Conservation (phyloP, 2,797 vertebrate species). For the Amazona ochrocephala region DNA sequence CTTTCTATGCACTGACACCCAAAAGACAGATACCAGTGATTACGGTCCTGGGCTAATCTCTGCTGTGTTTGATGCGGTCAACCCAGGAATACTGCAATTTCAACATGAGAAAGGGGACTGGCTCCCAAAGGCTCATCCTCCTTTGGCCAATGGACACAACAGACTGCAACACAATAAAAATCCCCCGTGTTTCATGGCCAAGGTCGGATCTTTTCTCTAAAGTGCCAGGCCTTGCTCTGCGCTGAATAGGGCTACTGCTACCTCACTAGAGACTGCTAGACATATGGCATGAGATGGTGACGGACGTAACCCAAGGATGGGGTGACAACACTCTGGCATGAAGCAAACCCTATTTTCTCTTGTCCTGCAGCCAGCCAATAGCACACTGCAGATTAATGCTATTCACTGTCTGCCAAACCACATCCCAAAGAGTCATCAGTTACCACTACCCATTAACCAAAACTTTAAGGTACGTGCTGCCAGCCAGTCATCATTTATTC, state of each 20-base stretch:
- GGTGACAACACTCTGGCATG: background rate
- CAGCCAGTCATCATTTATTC: background rate
- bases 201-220: background rate
- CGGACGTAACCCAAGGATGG: background rate
- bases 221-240: background rate
- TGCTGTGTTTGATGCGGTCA: background rate
- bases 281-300: rapidly evolving
- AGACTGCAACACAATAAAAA: background rate
- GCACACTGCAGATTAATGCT: background rate
- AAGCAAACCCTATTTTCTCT: background rate
- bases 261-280: rapidly evolving
- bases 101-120: background rate
- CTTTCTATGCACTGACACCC: background rate
- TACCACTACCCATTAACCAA: background rate
- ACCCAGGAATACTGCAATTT: background rate
- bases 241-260: background rate
- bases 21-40: background rate
- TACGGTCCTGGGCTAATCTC: background rate
- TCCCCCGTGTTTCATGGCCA: background rate
- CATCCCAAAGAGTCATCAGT: background rate
- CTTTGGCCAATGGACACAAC: background rate
- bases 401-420: background rate
- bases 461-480: background rate
- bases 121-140: background rate
- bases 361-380: background rate